Evolutionary conservation across 2,888 invertebrate species (phyloP).

Genomic region (Charanyca ferruginea): DNA sequence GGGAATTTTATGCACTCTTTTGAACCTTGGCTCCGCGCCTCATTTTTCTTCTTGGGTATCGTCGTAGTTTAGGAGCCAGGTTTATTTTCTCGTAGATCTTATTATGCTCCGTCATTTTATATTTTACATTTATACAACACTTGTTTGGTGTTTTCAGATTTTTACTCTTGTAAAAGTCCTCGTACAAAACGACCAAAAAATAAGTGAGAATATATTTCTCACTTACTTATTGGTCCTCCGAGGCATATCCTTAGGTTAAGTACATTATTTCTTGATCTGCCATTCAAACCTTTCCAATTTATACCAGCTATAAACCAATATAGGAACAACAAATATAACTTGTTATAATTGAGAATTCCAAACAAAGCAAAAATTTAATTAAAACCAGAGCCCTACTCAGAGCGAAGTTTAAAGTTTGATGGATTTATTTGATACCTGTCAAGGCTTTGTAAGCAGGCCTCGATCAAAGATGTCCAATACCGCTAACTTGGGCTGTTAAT

Average conservation of each 20-base stretch:
- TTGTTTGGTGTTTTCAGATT: constrained; percentile 4
- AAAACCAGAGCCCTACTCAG: constrained; percentile 40
- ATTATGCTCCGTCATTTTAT: constrained; percentile 37
- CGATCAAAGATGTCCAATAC: constrained; percentile 65
- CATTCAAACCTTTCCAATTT: constrained; percentile 9
- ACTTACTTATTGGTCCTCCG: no score
- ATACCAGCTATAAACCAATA: background rate
- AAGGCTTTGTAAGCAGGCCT: constrained; percentile 66
- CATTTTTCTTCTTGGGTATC: constrained; percentile 48
- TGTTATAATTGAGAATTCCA: constrained; percentile 35
- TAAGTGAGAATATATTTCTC: no score
- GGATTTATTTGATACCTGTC: constrained; percentile 67
- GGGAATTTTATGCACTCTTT: constrained; percentile 74
- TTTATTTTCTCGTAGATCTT: constrained; percentile 50
- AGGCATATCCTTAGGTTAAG: background rate
- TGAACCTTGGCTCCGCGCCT: constrained; percentile 63
- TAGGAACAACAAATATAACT: constrained; percentile 29
- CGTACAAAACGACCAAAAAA: no score
- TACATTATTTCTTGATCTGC: constrained; percentile 14
- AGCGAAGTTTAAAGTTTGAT: constrained; percentile 60
- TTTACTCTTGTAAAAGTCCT: no score
- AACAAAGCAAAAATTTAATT: constrained; percentile 61
- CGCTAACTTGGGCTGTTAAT: constrained; percentile 60
- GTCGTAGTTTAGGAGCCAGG: constrained; percentile 35
- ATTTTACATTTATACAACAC: constrained; percentile 37